Evolutionary conservation across 2,113 vertebrate species (phyloP).

Genomic region (Theristicus caerulescens): DNA sequence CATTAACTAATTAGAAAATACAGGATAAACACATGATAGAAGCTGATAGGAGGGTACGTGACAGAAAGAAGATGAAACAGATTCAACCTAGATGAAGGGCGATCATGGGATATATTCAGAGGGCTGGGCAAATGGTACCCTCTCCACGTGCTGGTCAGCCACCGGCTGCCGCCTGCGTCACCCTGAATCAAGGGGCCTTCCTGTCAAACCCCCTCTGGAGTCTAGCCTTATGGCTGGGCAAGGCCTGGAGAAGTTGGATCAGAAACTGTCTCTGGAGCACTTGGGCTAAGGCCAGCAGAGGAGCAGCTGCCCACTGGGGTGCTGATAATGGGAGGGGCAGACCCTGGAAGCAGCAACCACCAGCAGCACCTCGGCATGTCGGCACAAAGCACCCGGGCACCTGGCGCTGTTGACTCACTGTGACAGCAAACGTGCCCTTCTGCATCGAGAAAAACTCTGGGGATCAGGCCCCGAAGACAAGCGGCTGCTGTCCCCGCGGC

Average conservation of each 20-base stretch:
- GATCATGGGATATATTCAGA: neutral
- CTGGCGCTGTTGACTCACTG: neutral
- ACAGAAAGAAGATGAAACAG: neutral
- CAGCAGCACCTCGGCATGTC: neutral
- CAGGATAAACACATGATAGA: neutral
- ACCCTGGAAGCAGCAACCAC: neutral
- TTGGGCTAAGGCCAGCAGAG: neutral
- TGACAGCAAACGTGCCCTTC: neutral
- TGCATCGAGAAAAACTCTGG: accelerated
- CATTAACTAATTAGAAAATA: neutral
- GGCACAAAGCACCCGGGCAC: neutral
- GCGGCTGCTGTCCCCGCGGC: neutral
- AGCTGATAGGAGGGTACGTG: neutral
- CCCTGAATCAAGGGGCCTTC: neutral
- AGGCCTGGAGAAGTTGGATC: neutral
- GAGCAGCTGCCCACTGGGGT: neutral
- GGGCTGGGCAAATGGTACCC: neutral
- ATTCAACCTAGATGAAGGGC: neutral
- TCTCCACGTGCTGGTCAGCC: neutral
- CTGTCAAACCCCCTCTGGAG: neutral
- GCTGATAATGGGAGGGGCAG: neutral
- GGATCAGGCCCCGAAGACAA: neutral
- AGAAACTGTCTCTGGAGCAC: neutral
- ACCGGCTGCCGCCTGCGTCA: neutral
- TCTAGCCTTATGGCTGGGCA: neutral